These are phyloP conservation scores for Limosa lapponica DNA, from an alignment of 2,797 vertebrate species.

Conservation along the genomic window DNA sequence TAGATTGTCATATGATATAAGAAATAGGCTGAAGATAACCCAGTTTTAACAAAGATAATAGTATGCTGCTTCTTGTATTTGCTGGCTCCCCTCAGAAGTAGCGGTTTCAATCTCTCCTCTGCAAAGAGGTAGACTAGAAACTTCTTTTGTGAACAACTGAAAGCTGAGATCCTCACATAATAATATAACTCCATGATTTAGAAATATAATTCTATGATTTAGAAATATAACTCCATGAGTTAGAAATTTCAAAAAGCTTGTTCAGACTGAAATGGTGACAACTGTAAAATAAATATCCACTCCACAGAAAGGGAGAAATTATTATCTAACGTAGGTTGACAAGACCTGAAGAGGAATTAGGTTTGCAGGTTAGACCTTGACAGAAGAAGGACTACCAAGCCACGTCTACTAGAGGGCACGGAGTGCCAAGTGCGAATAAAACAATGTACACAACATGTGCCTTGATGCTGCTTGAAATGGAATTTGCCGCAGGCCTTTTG, in stretches of 20 bases:
- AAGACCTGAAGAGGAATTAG: background rate
- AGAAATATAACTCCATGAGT: rapidly evolving
- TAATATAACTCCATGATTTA: rapidly evolving
- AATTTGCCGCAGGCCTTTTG: background rate
- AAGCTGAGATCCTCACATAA: background rate
- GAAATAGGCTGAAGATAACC: background rate
- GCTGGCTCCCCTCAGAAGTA: background rate
- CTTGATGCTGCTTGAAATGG: background rate
- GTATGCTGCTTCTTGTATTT: background rate
- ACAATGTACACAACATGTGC: background rate
- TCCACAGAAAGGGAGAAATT: background rate
- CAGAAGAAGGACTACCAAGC: background rate
- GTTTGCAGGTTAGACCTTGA: background rate
- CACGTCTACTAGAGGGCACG: rapidly evolving
- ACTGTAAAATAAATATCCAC: background rate
- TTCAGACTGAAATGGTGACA: background rate
- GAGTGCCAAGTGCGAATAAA: background rate
- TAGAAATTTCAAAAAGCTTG: background rate
- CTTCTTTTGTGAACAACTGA: background rate
- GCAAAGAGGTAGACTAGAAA: background rate
- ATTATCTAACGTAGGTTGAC: background rate
- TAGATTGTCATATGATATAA: background rate
- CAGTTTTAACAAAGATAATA: background rate
- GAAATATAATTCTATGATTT: rapidly evolving
- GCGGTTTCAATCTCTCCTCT: background rate